Conservation (phyloP, 2,888 invertebrate genomes). For the Lepas anatifera region DNA sequence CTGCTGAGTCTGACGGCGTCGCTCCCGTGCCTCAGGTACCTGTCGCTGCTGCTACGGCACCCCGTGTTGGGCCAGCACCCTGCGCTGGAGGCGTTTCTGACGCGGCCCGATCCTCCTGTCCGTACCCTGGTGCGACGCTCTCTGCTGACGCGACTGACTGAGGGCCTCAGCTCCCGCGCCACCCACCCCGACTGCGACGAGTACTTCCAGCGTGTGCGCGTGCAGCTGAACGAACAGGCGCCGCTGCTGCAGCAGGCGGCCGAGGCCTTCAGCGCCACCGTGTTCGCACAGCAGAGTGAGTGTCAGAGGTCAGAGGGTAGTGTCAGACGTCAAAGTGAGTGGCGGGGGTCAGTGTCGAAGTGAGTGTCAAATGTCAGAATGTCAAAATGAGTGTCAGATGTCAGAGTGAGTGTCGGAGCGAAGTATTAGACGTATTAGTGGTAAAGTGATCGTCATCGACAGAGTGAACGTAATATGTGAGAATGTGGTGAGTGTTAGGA, state of each 20-base stretch:
- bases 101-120: background rate
- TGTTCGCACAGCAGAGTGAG: conserved; percentile 2
- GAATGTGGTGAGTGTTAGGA: too few relatives aligned
- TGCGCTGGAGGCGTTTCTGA: conserved; percentile 1
- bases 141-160: conserved; percentile 21
- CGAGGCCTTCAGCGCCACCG: background rate
- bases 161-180: conserved; percentile 21
- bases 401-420: too few relatives aligned
- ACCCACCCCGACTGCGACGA: conserved; percentile 27
- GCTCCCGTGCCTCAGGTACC: background rate
- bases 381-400: too few relatives aligned
- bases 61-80: background rate
- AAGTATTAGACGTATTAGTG: too few relatives aligned
- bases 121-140: background rate
- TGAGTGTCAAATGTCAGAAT: too few relatives aligned
- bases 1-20: too few relatives aligned
- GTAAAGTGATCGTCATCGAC: too few relatives aligned
- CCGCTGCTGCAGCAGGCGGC: background rate
- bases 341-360: too few relatives aligned
- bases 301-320: too few relatives aligned
- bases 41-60: background rate
- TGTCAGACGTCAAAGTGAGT: too few relatives aligned
- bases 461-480: too few relatives aligned
- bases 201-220: conserved; percentile 35
- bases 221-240: background rate